Evolutionary conservation across 2,113 vertebrate species (phyloP).

Genomic region (Pollimyrus isidori): DNA sequence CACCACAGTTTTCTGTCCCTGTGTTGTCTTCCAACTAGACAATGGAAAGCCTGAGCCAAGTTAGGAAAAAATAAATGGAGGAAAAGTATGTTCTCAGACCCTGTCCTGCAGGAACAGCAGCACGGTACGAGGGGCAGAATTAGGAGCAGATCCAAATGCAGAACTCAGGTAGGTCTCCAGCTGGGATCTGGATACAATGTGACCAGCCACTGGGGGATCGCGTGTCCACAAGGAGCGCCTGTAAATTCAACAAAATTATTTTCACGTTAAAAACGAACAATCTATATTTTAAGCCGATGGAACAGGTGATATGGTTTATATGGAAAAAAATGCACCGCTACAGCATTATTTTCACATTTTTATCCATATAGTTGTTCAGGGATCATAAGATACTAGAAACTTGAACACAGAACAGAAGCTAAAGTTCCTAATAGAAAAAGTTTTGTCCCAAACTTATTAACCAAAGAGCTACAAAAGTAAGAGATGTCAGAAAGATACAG

Average conservation of each 20-base stretch:
- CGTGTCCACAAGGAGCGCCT: constrained; percentile 33
- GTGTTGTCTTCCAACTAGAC: background rate
- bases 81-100: constrained; percentile 43
- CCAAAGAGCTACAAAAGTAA: background rate
- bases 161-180: constrained; percentile 58
- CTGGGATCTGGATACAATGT: constrained; percentile 60
- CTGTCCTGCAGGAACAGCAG: constrained; percentile 76
- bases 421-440: background rate
- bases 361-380: background rate
- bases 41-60: background rate
- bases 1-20: background rate
- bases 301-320: background rate
- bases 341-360: background rate
- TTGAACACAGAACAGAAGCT: background rate
- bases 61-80: background rate
- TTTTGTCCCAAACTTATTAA: background rate
- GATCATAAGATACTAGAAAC: background rate
- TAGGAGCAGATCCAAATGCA: constrained; percentile 51
- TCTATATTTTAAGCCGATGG: background rate
- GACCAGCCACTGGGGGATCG: constrained; percentile 59
- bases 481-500: background rate
- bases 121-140: constrained; percentile 61
- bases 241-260: background rate
- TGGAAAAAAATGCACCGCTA: no score
- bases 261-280: background rate